Base-by-base conservation (phyloP, 2,797 vertebrate genomes). In the Sebastes baramenuke region DNA sequence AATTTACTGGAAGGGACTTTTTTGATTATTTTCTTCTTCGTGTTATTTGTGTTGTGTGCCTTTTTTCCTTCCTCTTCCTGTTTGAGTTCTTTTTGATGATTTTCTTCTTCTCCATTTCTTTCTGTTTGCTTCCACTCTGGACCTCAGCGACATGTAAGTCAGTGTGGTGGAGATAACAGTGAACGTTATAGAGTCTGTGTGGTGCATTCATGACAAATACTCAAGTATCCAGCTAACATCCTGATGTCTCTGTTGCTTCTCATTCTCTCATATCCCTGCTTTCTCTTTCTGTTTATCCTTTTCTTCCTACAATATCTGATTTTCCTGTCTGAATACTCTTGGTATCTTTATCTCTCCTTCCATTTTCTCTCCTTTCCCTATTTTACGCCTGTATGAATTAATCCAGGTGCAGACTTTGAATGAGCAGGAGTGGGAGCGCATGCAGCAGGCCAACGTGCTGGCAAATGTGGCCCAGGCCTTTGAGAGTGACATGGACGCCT, bases 361-460 rank as follows among this genome's bases (percentile, higher is more conserved):
- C 12, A 2, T 66, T 38, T 8, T 25, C 22, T 59, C 12, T 72
- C n/a, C 42, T 5, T 30, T 18, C 36, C 16, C 27, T 69, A 10
- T 72, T 42, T 66, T 32, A 34, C 46, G 68, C 69, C 62, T 46
- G 24, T 83, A 30, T 69, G 10, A 4, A 1, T 60, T 3, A 3
- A 36, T 74, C 0, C 90, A 99, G 98, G 99, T 99, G 82, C 98
- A 99, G 85, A 99, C 99, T 1, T 93, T 99, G 46, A 99, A 99
- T 0, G 98, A 99, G 84, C 99, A 99, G 95, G 99, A 99, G 24
- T 99, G 99, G 99, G 98, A 99, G 77, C 96, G 99, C 5, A 97
- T 97, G 76, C 99, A 99, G 87, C 98, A 99, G 93, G 99, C 98
- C 8, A 99, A 97, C 0, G 99, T 99, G 16, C 84, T 99, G 90